These are phyloP conservation scores for Halichondria panicea DNA, from an alignment of 37 sponge, comb jelly and placozoan genomes.

Conservation along the genomic window DNA sequence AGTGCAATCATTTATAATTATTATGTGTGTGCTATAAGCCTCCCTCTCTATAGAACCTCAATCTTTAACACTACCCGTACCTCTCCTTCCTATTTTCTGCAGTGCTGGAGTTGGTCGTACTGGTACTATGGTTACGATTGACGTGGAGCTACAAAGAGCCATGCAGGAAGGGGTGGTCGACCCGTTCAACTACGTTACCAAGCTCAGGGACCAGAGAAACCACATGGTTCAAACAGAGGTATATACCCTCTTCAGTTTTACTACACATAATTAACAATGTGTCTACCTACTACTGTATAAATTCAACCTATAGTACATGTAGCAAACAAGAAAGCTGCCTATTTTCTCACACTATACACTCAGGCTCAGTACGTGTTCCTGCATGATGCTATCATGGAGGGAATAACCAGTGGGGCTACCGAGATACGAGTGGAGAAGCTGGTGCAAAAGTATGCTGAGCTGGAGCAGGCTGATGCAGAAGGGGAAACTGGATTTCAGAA, in stretches of 20 bases:
- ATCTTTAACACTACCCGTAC: neutral
- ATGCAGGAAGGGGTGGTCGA: constrained; percentile 55
- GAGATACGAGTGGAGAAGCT: constrained; percentile 67
- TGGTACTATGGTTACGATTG: constrained; percentile 84
- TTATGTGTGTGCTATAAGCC: neutral
- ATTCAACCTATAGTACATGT: too few species aligned
- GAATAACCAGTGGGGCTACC: constrained; percentile 50
- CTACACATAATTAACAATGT: neutral
- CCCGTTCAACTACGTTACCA: constrained; percentile 61
- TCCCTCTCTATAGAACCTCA: neutral
- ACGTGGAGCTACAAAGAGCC: constrained; percentile 82
- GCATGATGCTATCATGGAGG: constrained; percentile 94
- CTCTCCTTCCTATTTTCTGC: neutral
- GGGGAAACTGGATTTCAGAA: constrained; percentile 57
- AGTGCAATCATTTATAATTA: too few species aligned
- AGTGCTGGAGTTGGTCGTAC: constrained; percentile 98
- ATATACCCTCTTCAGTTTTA: neutral
- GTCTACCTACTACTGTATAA: too few species aligned
- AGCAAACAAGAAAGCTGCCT: too few species aligned
- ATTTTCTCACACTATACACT: neutral
- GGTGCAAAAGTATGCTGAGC: constrained; percentile 10
- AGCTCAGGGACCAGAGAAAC: constrained; percentile 78
- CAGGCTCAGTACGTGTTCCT: constrained; percentile 93
- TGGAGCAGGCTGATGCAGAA: constrained; percentile 49
- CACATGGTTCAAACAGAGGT: constrained; percentile 95